These are phyloP conservation scores for Eremophila alpestris DNA, from an alignment of 2,797 vertebrate species.

Conservation along the genomic window DNA sequence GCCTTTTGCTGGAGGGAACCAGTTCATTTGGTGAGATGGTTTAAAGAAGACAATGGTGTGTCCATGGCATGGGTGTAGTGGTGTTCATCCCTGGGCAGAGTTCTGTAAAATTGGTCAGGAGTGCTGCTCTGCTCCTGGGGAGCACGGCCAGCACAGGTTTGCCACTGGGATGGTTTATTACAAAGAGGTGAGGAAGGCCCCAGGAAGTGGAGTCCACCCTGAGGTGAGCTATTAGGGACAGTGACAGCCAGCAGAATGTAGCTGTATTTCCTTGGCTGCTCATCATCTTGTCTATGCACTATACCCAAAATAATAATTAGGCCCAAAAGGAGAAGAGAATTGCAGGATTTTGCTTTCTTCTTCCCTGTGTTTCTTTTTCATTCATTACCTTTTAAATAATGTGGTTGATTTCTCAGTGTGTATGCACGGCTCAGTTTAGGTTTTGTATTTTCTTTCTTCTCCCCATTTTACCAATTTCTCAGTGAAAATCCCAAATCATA, in stretches of 20 bases:
- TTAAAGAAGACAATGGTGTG: background rate
- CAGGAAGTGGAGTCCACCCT: background rate
- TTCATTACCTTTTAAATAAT: background rate
- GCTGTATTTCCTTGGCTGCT: background rate
- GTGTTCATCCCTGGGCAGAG: background rate
- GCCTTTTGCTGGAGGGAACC: background rate
- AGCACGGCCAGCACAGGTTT: background rate
- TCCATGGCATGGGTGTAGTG: background rate
- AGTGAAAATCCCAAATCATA: background rate
- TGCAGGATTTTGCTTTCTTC: background rate
- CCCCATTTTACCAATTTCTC: background rate
- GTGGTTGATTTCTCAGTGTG: background rate
- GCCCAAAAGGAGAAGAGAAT: background rate
- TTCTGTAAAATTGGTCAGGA: background rate
- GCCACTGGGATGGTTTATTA: background rate
- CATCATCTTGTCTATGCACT: fast-evolving
- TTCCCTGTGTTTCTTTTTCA: background rate
- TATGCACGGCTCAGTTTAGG: background rate
- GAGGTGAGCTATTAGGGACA: background rate
- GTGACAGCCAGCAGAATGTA: background rate
- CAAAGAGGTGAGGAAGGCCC: background rate
- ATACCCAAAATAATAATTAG: background rate
- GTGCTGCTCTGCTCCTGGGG: background rate
- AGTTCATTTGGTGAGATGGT: background rate
- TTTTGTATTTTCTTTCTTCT: background rate